phyloP scores from a whole-genome alignment of 2,888 invertebrate genomes.

The Cerastis rubricosa region DNA sequence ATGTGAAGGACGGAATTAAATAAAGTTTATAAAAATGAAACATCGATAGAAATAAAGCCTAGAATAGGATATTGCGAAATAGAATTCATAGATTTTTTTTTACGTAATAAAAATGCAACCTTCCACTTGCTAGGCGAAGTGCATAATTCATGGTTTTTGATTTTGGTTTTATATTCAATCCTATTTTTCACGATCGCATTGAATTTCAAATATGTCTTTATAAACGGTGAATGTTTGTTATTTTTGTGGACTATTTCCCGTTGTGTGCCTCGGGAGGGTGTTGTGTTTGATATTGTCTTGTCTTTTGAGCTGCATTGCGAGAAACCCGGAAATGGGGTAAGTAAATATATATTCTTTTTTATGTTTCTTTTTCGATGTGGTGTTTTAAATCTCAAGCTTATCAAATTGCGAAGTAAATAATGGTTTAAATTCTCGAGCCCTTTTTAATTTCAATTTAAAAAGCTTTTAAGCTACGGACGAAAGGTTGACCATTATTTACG shows the following conservation, averaged over 20 bases:
- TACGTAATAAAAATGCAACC: slow-evolving; percentile 75
- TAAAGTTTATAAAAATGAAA: slow-evolving; percentile 13
- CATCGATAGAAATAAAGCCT: slow-evolving; percentile 38
- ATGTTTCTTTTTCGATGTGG: background rate
- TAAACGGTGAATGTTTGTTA: slow-evolving; percentile 83
- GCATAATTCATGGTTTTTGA: slow-evolving; percentile 81
- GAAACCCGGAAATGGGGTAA: slow-evolving; percentile 80
- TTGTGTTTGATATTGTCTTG: slow-evolving; percentile 70
- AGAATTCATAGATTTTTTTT: slow-evolving; percentile 48
- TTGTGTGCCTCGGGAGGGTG: slow-evolving; percentile 78
- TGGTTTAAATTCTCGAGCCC: background rate
- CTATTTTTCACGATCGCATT: slow-evolving; percentile 88
- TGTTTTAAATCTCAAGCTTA: background rate
- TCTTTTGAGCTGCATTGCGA: slow-evolving; percentile 54
- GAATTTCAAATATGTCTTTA: slow-evolving; percentile 89
- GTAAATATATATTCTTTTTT: slow-evolving; percentile 48
- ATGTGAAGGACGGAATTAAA: background rate
- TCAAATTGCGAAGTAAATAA: background rate
- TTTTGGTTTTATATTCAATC: slow-evolving; percentile 81
- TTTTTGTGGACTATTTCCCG: slow-evolving; percentile 83
- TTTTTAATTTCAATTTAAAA: background rate
- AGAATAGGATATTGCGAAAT: slow-evolving; percentile 44
- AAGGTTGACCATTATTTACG: background rate
- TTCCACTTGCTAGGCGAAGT: slow-evolving; percentile 82
- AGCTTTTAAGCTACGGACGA: background rate